Evolutionary conservation across 2,113 vertebrate species (phyloP), one percentile per base, ranked within the genome.

Genomic region (Stictonetta naevosa): DNA sequence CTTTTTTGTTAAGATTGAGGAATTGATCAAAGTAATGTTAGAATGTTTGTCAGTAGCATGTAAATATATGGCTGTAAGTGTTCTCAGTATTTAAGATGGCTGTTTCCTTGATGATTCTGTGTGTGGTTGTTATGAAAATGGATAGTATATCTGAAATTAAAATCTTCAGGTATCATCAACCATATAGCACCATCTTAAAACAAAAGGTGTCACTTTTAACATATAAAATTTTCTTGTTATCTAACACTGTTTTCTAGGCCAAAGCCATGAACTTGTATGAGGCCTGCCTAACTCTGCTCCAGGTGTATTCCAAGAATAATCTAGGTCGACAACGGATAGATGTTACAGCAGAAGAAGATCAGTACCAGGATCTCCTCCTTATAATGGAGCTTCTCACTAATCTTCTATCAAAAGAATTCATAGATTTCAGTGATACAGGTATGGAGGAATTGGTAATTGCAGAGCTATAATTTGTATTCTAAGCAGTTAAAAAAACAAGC

Each of bases 361-460:
- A 99, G 92, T 99, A 99, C 97, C 99, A 99, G 96, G 99, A 99
- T 97, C 98, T 99, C 83, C 98, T 99, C n/a, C 99, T 99, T 91
- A 99, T 99, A 96, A 99, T 99, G 99, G 99, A 99, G 92, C 99
- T 99, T 91, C 99, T 99, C 80, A 99, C 99, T 59, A 99, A 99
- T 96, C 98, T 99, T 80, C 98, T 99, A 4, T 99, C 99, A 86
- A 99, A 99, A 95, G 99, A 99, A 97, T 99, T 99, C 97, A 99
- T 99, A 76, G 99, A 99, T 97, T 99, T 99, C 96, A 99, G 99
- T 93, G 99, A 99, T 97, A 99, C 99, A 58, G 99, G 99, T 99
- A 97, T 82, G 80, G 88, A 59, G 31, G 34, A 86, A 48, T 5
- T 86, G 38, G 8, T 74, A 83, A 56, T 7, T 73, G 53, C 60